Percentiles rank a stretch among this genome's conserved stretches.
phyloP scores from a whole-genome alignment of 1,140 invertebrate species.

The Trigoniulus corallinus region DNA sequence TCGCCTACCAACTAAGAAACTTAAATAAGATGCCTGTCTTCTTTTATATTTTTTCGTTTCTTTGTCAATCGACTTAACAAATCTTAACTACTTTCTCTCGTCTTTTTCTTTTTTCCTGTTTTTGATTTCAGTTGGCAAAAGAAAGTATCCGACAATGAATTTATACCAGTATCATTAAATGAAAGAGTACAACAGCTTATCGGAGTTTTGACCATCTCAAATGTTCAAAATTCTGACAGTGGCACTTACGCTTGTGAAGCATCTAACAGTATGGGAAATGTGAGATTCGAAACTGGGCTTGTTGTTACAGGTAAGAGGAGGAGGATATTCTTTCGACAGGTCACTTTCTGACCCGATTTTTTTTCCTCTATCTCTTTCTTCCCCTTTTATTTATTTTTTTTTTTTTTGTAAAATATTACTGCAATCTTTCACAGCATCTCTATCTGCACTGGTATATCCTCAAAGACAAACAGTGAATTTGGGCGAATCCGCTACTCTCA shows the following conservation, averaged over 20 bases:
- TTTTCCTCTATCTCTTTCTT: no score
- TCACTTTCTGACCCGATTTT: background rate
- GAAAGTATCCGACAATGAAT: slow-evolving; percentile 1
- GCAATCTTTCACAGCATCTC: slow-evolving; percentile 12
- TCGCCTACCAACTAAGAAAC: no score
- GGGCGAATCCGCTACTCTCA: slow-evolving; percentile 21
- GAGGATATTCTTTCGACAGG: no score
- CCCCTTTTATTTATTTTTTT: no score
- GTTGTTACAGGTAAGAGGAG: slow-evolving; percentile 47
- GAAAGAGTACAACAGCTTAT: slow-evolving; percentile 17
- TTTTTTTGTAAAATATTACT: no score
- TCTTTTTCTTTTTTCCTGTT: background rate
- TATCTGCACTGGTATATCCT: slow-evolving; percentile 11
- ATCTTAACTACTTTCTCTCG: no score
- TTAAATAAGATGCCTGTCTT: no score
- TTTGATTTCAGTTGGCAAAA: slow-evolving; percentile 1
- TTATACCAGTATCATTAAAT: slow-evolving; percentile 1
- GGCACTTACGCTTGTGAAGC: slow-evolving; percentile 70
- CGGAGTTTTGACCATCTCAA: slow-evolving; percentile 19
- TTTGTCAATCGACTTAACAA: no score
- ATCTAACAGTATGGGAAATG: slow-evolving; percentile 69
- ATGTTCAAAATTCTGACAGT: slow-evolving; percentile 52
- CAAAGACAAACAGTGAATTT: slow-evolving; percentile 20
- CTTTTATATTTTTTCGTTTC: no score
- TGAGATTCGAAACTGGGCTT: slow-evolving; percentile 61